Percentiles rank a stretch among this genome's conserved stretches.
Conservation (phyloP, 2,888 invertebrate species). For the Ferdinandea cuprea region DNA sequence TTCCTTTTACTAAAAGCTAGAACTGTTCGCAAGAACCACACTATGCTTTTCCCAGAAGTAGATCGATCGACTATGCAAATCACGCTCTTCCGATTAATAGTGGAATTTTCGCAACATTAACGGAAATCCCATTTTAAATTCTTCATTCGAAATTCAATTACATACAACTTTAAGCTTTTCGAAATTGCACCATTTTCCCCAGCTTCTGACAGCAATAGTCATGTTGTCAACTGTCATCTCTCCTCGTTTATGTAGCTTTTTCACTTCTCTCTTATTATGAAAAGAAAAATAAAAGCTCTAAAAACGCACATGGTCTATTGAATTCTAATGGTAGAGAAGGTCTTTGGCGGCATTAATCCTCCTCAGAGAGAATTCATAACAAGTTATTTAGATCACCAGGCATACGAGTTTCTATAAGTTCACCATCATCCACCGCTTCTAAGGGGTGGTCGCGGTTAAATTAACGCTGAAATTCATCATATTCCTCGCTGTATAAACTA, state of each 20-base stretch:
- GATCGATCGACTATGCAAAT: no score
- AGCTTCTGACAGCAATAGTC: no score
- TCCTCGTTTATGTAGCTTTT: neutral
- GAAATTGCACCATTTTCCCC: conserved; percentile 40
- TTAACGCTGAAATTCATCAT: no score
- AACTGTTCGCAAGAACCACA: no score
- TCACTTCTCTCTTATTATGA: conserved; percentile 28
- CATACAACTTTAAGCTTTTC: conserved; percentile 30
- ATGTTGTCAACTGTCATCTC: neutral
- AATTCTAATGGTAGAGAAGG: no score
- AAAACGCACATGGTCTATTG: conserved; percentile 65
- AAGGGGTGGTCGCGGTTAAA: no score
- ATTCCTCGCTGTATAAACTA: no score
- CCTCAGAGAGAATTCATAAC: conserved; percentile 61
- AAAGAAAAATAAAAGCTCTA: conserved; percentile 57
- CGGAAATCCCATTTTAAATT: conserved; percentile 52
- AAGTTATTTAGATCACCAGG: no score
- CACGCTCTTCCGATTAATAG: neutral
- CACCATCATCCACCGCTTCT: no score
- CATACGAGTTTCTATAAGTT: no score
- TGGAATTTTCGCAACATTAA: neutral
- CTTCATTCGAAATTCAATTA: conserved; percentile 16
- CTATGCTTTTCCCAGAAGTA: no score
- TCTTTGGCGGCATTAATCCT: conserved; percentile 31
- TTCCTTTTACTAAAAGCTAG: no score